Evolutionary conservation across 1,140 invertebrate genomes (phyloP).

Genomic region (Trachelipus rathkii): DNA sequence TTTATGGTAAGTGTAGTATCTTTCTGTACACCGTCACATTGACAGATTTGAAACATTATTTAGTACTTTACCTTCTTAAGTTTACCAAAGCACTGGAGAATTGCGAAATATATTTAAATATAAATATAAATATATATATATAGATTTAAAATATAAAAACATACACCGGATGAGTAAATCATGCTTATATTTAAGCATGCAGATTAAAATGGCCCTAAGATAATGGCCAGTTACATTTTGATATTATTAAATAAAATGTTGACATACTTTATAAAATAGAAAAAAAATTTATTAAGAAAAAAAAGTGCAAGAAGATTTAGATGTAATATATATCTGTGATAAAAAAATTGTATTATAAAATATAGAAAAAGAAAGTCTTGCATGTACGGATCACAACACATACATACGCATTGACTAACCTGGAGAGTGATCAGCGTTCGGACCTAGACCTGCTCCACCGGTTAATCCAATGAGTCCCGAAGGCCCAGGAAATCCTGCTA

Average conservation of each 20-base stretch:
- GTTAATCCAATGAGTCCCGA: slow-evolving; percentile 39
- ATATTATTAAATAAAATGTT: not conserved
- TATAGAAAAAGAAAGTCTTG: not conserved
- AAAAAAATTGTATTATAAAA: slow-evolving; percentile 1
- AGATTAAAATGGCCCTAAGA: not conserved
- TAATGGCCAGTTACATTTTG: not conserved
- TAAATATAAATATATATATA: no score
- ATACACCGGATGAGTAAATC: not conserved
- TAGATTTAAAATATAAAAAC: not conserved
- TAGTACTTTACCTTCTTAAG: slow-evolving; percentile 4
- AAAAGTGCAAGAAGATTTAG: not conserved
- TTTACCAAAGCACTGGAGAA: not conserved
- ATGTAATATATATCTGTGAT: not conserved
- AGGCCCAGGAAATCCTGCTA: slow-evolving; percentile 40
- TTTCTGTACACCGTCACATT: no score
- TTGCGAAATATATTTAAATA: not conserved
- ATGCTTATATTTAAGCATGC: slow-evolving; percentile 7
- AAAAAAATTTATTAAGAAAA: not conserved
- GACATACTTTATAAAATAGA: not conserved
- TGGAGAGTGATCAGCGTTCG: slow-evolving; percentile 39
- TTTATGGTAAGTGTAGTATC: no score
- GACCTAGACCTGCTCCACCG: slow-evolving; percentile 28
- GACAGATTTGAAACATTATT: no score
- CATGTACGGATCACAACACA: not conserved
- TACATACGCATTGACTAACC: slow-evolving; percentile 29